Evolutionary conservation across 2,888 invertebrate genomes (phyloP).

Genomic region (Alviniconcha strummeri): DNA sequence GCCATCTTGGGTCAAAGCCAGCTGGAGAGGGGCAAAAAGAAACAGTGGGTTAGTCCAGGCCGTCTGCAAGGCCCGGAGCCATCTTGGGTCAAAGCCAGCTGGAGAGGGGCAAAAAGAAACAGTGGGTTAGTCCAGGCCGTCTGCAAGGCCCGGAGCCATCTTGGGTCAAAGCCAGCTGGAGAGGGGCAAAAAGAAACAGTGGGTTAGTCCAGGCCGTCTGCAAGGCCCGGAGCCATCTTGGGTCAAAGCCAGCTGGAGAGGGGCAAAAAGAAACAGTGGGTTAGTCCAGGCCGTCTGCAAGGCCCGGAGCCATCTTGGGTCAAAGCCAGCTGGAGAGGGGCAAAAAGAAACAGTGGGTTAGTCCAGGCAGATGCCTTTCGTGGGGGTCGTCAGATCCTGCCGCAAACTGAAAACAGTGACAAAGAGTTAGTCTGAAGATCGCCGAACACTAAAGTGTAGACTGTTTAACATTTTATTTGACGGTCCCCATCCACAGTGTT

Average conservation of each 20-base stretch:
- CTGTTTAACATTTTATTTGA: no score
- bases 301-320: slow-evolving; percentile 9
- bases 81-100: background rate
- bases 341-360: background rate
- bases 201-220: background rate
- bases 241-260: background rate
- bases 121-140: background rate
- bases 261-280: no score
- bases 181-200: no score
- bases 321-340: background rate
- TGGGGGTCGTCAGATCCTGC: no score
- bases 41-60: background rate
- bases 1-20: slow-evolving; percentile 8
- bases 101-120: background rate
- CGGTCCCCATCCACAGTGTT: no score
- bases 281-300: background rate
- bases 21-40: background rate
- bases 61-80: slow-evolving; percentile 5
- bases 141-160: slow-evolving; percentile 13
- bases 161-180: background rate
- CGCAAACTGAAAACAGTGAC: background rate
- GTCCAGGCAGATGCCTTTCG: no score
- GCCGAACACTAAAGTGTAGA: background rate
- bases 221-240: slow-evolving; percentile 6
- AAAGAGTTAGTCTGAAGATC: background rate